Conservation (phyloP, 2,113 vertebrate species). For the Sorex fumeus region DNA sequence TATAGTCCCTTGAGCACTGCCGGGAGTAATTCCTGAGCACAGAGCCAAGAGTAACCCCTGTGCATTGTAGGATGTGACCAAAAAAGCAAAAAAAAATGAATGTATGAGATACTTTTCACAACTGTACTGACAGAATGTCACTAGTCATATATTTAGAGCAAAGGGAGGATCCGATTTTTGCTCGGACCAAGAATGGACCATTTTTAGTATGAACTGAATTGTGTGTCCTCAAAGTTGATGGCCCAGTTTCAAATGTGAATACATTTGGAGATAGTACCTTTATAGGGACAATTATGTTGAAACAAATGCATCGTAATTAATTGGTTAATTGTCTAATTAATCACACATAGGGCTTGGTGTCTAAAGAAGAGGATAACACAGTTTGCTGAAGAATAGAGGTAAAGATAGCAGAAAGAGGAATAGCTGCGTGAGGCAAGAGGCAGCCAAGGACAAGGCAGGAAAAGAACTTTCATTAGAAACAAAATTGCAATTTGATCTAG, state of each 20-base stretch:
- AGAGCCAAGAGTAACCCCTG: too few relatives aligned
- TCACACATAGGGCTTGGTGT: background rate
- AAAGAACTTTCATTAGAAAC: background rate
- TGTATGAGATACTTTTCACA: background rate
- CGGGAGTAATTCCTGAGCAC: too few relatives aligned
- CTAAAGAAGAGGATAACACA: background rate
- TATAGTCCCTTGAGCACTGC: too few relatives aligned
- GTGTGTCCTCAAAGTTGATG: background rate
- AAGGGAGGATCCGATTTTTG: background rate
- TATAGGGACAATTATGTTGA: background rate
- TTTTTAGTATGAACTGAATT: background rate
- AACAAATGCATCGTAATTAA: background rate
- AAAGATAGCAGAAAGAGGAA: too few relatives aligned
- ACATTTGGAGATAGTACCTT: background rate
- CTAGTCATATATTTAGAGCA: background rate
- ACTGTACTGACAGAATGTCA: background rate
- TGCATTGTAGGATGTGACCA: too few relatives aligned
- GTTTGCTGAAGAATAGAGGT: too few relatives aligned
- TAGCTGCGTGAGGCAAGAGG: background rate
- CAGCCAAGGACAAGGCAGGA: background rate
- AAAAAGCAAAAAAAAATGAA: background rate
- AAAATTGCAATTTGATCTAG: background rate
- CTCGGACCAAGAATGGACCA: background rate
- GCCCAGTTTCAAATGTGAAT: background rate
- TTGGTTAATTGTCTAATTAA: background rate